Percentiles rank a stretch among this genome's conserved stretches.
These are phyloP conservation scores for Eupleurogrammus muticus DNA, from an alignment of 2,797 vertebrate species.

Conservation along the genomic window DNA sequence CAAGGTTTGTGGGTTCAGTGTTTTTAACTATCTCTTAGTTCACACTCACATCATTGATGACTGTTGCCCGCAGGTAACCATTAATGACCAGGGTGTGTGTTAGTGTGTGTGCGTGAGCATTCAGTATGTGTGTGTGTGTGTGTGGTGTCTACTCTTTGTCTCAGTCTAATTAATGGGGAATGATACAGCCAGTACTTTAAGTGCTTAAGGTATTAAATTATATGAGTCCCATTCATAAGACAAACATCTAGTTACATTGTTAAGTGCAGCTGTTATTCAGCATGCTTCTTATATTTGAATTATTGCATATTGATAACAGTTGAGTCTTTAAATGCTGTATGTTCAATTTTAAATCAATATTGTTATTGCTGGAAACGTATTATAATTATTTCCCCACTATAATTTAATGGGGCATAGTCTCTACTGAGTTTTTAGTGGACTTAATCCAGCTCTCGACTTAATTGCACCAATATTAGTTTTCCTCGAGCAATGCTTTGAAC, in stretches of 20 bases:
- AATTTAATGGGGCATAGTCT: not conserved
- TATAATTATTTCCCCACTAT: slow-evolving; percentile 15
- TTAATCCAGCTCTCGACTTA: slow-evolving; percentile 2
- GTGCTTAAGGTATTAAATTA: slow-evolving; percentile 24
- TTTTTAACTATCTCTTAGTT: slow-evolving; percentile 70
- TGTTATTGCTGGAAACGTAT: slow-evolving; percentile 1
- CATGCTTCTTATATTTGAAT: not conserved
- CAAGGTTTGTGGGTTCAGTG: slow-evolving; percentile 71
- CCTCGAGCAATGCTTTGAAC: not conserved
- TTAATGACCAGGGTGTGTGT: slow-evolving; percentile 82
- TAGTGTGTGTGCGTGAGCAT: slow-evolving; percentile 54
- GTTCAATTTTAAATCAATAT: slow-evolving; percentile 2
- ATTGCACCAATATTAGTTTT: not conserved
- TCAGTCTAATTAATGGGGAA: slow-evolving; percentile 90
- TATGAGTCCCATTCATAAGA: slow-evolving; percentile 3
- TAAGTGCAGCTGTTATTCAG: not conserved
- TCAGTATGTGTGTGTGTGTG: slow-evolving; percentile 53
- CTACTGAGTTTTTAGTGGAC: slow-evolving; percentile 2
- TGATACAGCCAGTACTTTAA: slow-evolving; percentile 84
- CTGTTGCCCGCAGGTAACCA: slow-evolving; percentile 86
- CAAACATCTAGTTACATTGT: slow-evolving; percentile 7
- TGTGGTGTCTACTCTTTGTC: slow-evolving; percentile 71
- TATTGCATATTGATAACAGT: slow-evolving; percentile 5
- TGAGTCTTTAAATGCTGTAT: not conserved
- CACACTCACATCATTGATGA: slow-evolving; percentile 86